Conservation (phyloP, 2,113 vertebrate genomes). For the Spizaetus ornatus region DNA sequence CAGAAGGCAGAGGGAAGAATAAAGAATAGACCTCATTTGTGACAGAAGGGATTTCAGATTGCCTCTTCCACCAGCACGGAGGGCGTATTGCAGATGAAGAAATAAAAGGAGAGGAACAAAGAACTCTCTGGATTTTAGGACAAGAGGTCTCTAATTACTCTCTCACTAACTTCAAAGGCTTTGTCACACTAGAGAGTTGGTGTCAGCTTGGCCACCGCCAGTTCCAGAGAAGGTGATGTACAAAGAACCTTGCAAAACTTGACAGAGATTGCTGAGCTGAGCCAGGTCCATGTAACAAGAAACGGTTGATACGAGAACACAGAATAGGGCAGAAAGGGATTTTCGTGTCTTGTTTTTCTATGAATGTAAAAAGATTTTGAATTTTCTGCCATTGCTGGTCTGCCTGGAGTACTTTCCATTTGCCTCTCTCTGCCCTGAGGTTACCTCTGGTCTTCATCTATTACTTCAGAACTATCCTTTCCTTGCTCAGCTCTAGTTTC, state of each 20-base stretch:
- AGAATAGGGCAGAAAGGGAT: background rate
- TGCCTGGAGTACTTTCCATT: background rate
- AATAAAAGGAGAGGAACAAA: background rate
- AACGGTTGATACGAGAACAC: background rate
- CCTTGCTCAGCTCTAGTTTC: background rate
- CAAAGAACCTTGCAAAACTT: background rate
- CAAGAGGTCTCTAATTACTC: background rate
- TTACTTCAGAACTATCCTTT: background rate
- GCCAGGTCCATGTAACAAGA: background rate
- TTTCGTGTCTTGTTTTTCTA: background rate
- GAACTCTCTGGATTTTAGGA: background rate
- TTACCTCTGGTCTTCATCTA: background rate
- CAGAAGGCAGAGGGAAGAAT: background rate
- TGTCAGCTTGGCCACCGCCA: background rate
- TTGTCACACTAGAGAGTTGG: background rate
- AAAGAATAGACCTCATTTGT: background rate
- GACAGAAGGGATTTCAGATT: background rate
- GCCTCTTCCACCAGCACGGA: background rate
- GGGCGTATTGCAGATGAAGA: background rate
- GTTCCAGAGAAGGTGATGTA: accelerated
- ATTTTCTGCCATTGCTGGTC: background rate
- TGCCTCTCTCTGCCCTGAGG: background rate
- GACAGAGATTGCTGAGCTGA: background rate
- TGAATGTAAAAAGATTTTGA: background rate
- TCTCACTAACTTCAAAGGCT: background rate